Evolutionary conservation across 2,113 vertebrate genomes (phyloP), one percentile per base, ranked within the genome.

Genomic region (Anser cygnoides): DNA sequence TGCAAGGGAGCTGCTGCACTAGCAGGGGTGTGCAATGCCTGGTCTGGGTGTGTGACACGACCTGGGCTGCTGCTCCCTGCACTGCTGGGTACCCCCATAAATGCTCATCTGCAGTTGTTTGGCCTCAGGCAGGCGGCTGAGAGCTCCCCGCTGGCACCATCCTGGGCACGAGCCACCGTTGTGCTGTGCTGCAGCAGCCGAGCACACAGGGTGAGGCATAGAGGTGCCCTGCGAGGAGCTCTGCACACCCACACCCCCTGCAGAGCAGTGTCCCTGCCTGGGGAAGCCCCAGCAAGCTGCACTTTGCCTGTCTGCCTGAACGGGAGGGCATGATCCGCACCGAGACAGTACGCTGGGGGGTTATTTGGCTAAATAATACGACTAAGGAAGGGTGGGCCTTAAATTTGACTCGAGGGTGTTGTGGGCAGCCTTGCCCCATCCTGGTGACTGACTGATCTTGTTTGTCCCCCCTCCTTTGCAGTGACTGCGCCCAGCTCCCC

Each of bases 401-500:
- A 57, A 57, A 75, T 39, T 11, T 10, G 18, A 15, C 31, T 18
- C 3, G 29, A 50, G 6, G 3, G 31, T 4, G 25, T 22, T 58
- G 6, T 35, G 10, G 62, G 37, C 35, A 19, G 28, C 13, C 71
- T 9, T 46, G 9, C 18, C 33, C 54, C 23, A 4, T 50, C 25
- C 17, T 22, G 1, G 13, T 18, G 39, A 33, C 26, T 16, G 8
- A 87, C 46, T 9, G 0, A 12, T 20, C 33, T 65, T 39, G 14
- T 29, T 73, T 17, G 67, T 52, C 66, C 26, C 21, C 86, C 2
- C 72, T 95, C 68, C 84, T 43, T 37, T 66, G 37, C 89, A 99
- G 99, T 99, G 97, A 99, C 99, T 2, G 99, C 99, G 79, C 99
- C 99, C 93, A 99, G 99, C 98, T 99, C 99, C 37, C 99, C 99